A percentile compares a stretch with the other conserved stretches of the same genome.
Conservation (phyloP, 2,797 vertebrate genomes). For the Mormyrus proboscirostris region DNA sequence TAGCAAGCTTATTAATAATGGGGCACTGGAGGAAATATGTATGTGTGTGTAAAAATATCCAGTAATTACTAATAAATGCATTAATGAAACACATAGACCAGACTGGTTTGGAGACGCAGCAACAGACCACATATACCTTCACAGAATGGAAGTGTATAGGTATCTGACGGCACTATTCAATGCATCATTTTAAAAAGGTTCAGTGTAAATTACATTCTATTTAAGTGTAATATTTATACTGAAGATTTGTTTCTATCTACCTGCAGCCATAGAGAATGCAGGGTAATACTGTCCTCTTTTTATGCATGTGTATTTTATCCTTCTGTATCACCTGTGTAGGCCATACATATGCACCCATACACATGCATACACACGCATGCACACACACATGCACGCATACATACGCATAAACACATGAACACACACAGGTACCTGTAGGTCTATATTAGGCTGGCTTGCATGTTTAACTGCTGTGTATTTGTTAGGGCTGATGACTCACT, state of each 20-base stretch:
- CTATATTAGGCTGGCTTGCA: neutral
- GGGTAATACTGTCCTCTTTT: neutral
- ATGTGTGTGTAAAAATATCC: neutral
- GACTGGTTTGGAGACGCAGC: slow-evolving; percentile 47
- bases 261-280: neutral
- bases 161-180: slow-evolving; percentile 67
- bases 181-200: slow-evolving; percentile 71
- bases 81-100: neutral
- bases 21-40: neutral
- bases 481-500: neutral
- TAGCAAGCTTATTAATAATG: neutral
- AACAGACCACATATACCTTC: slow-evolving; percentile 63
- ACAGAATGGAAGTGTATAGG: slow-evolving; percentile 64
- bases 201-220: neutral
- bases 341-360: neutral
- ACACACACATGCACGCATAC: neutral
- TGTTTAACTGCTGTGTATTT: neutral
- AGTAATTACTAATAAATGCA: neutral
- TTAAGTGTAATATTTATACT: neutral
- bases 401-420: neutral
- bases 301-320: neutral
- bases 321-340: neutral
- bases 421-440: neutral
- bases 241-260: neutral
- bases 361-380: neutral